Evolutionary conservation across 2,797 vertebrate species (phyloP), one percentile per base, ranked within the genome.

Genomic region (Pipistrellus nathusii): DNA sequence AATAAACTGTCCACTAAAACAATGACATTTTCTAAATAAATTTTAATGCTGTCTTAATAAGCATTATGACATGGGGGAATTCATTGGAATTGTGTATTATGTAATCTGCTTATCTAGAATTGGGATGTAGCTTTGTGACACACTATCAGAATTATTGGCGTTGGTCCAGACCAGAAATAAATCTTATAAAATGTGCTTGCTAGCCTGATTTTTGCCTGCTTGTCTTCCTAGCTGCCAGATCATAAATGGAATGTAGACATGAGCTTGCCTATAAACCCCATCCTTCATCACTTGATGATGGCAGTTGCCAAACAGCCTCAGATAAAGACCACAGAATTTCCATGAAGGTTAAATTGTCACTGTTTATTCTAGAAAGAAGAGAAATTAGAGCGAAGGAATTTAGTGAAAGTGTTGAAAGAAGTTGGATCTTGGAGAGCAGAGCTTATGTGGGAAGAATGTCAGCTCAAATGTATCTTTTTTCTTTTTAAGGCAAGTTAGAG

Each of bases 131-230:
- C 13, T 85, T 94, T 95, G 88, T 88, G 64, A 88, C 18, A 73
- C 4, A 20, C 8, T 46, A n/a, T 2, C n/a, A 81, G 38, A 85
- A 80, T 91, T 27, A 35, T 27, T 88, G 77, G 15, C 41, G 46
- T 85, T 87, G 48, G 46, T 87, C 13, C 14, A 85, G 3, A 38
- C 88, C 53, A 93, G 53, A 82, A 91, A 85, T 91, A 87, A 95
- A 72, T 78, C 48, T 89, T 93, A 55, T 25, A 92, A 84, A 87
- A 72, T 93, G 18, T 90, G 55, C 93, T 94, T 91, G 38, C 20
- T 94, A 30, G 53, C 21, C 23, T 64, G 14, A 1, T 44, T 95
- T 93, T 90, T 96, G 15, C 59, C 44, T 96, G 11, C 68, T 87
- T 95, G 41, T 87, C n/a, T 85, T 87, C 27, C 23, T 92, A 66